Conservation (phyloP, 2,113 vertebrate genomes). For the Leptocoma aspasia region DNA sequence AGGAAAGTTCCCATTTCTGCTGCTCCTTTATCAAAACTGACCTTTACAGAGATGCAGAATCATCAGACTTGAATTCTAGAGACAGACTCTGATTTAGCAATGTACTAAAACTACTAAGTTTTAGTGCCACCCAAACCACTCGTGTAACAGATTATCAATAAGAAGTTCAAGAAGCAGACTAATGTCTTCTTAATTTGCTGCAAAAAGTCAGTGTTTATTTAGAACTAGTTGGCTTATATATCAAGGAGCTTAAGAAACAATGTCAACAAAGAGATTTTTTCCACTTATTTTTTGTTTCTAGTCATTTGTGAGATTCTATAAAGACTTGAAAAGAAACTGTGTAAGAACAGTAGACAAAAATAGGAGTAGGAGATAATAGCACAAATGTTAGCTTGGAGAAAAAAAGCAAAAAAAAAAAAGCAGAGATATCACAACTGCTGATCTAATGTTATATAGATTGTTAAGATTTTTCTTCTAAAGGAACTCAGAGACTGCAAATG, state of each 20-base stretch:
- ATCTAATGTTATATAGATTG: neutral
- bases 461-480: neutral
- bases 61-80: neutral
- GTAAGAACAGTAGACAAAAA: neutral
- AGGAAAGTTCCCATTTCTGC: neutral
- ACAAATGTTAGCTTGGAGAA: neutral
- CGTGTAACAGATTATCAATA: neutral
- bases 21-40: neutral
- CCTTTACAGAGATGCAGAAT: neutral
- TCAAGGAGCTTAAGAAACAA: neutral
- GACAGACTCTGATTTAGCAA: neutral
- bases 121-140: neutral
- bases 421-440: neutral
- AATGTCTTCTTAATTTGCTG: neutral
- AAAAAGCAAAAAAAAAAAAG: neutral
- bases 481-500: neutral
- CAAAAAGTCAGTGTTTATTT: neutral
- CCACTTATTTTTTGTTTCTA: neutral
- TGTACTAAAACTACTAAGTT: neutral
- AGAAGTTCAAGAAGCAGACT: neutral
- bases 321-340: neutral
- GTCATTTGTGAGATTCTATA: neutral
- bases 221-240: neutral
- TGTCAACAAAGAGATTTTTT: neutral
- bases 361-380: neutral